These are phyloP conservation scores for Sterrhoptilus dennistouni DNA, from an alignment of 2,113 vertebrate genomes.

Conservation along the genomic window DNA sequence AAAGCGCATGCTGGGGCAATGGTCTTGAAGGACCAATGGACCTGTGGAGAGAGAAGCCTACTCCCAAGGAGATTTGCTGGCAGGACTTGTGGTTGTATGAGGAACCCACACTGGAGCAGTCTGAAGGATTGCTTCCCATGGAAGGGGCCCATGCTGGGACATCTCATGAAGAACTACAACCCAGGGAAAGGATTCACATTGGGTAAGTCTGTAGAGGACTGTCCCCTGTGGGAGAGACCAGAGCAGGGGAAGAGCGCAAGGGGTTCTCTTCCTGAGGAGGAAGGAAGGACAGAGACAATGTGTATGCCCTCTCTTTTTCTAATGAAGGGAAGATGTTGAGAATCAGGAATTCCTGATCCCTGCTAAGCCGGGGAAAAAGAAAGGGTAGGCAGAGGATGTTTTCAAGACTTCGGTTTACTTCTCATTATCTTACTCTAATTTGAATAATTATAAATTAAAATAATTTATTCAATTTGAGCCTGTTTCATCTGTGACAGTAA, in stretches of 20 bases:
- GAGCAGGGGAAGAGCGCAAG: background rate
- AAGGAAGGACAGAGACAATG: accelerated
- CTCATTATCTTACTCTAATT: background rate
- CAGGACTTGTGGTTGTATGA: background rate
- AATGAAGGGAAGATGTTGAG: background rate
- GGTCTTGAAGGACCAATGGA: background rate
- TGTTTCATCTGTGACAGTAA: background rate
- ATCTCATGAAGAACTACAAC: background rate
- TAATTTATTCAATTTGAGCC: background rate
- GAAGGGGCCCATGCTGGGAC: accelerated
- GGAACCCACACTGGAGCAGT: background rate
- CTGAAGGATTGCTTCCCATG: background rate
- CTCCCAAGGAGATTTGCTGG: background rate
- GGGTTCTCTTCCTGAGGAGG: background rate
- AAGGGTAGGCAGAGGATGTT: background rate
- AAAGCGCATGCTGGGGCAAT: background rate
- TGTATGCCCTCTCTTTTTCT: background rate
- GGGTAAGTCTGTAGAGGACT: too few relatives aligned
- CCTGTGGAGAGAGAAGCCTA: background rate
- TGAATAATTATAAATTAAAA: background rate
- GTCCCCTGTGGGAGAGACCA: background rate
- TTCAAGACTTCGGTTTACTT: background rate
- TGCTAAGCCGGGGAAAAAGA: background rate
- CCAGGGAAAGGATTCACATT: accelerated
- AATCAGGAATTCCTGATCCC: background rate